Base-by-base conservation (phyloP, 2,113 vertebrate species). In the Cheirogaleus medius region DNA sequence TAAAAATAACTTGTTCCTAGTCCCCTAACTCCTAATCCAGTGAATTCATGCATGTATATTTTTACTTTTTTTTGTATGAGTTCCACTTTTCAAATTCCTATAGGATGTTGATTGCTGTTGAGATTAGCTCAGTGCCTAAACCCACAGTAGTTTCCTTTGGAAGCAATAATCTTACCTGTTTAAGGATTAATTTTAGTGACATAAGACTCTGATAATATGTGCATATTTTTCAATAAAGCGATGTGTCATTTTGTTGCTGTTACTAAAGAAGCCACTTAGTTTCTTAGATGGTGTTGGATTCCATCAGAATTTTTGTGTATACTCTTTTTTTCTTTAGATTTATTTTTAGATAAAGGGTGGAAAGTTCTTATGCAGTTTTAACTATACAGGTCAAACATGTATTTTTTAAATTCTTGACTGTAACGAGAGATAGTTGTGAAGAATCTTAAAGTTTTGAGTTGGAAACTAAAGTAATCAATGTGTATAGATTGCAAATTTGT, bases 291-390 rank as follows among this genome's bases (percentile, higher is more conserved):
- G 54, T 69, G 1, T 85, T 93, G 34, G 42, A 8, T 90, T 92
- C 10, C 66, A 12, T 73, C 39, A 95, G 60, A 90, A 69, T 91
- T 97, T 91, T 97, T 91, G 54, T 69, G 15, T 47, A 39, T 37
- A 14, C 44, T 52, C 1, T 96, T 95, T 87, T 89, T 14, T 83
- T 13, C 52, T 77, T 94, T 91, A 92, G 12, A 37, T 86, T 87
- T 80, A 60, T 83, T 89, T 85, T 95, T 89, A 83, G 32, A 73
- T 91, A 82, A 66, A 82, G 21, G 34, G n/a, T n/a, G 21, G 27
- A 89, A n/a, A 8, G 13, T 52, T 54, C 12, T 86, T 90, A 66
- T 0, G 52, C 82, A 82, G 5, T 87, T 95, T 91, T 87, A 87
- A 88, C 2, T 87, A 66, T 93, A 58, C 18, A 63, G 14, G 12